Percentiles rank a stretch among this genome's conserved stretches.
phyloP scores from a whole-genome alignment of 1,140 invertebrate species.

The Lepidotrigona ventralis region DNA sequence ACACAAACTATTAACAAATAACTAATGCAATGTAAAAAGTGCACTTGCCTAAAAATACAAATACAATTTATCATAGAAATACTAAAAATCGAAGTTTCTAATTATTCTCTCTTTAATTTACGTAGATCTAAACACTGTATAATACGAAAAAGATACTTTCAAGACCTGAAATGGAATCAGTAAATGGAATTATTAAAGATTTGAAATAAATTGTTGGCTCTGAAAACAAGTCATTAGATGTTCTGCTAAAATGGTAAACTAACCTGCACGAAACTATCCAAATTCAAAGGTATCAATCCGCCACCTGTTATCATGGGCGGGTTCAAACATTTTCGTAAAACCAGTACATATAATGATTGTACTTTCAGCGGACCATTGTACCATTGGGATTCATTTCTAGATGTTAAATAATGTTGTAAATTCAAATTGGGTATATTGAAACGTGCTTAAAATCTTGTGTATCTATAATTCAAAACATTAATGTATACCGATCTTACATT shows the following conservation, averaged over 20 bases:
- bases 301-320: not conserved
- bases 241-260: too few species aligned
- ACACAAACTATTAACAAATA: too few species aligned
- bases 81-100: too few species aligned
- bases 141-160: conserved; percentile 5
- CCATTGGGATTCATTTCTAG: not conserved
- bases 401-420: too few species aligned
- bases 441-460: too few species aligned
- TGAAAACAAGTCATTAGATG: too few species aligned
- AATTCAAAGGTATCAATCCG: not conserved
- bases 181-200: not conserved
- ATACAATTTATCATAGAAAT: too few species aligned
- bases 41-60: too few species aligned
- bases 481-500: not conserved
- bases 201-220: not conserved
- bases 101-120: not conserved
- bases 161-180: not conserved
- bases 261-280: not conserved
- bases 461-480: not conserved
- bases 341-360: not conserved
- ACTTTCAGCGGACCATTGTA: not conserved
- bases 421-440: too few species aligned
- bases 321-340: not conserved
- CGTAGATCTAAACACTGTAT: not conserved
- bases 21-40: too few species aligned